Conservation (phyloP, 2,113 vertebrate genomes). For the Ellobius talpinus region DNA sequence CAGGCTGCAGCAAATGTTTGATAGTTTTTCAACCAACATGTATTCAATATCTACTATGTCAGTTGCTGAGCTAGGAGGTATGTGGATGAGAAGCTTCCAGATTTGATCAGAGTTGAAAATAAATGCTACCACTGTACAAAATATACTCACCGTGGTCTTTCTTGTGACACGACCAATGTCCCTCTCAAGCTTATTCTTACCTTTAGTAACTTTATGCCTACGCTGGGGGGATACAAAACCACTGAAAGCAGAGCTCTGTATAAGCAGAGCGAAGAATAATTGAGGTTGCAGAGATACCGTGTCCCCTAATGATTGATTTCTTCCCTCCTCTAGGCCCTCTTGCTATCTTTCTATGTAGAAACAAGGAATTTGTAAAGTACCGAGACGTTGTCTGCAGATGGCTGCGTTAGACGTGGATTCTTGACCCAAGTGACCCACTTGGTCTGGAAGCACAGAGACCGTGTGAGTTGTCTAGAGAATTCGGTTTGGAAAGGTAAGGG, state of each 20-base stretch:
- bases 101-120: slow-evolving; percentile 55
- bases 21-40: slow-evolving; percentile 66
- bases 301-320: background rate
- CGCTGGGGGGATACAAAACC: background rate
- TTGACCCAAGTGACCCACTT: slow-evolving; percentile 18
- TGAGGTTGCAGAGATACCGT: slow-evolving; percentile 6
- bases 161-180: background rate
- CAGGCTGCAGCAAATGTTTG: slow-evolving; percentile 41
- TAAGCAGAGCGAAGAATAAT: background rate
- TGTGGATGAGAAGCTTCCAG: slow-evolving; percentile 30
- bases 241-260: background rate
- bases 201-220: background rate
- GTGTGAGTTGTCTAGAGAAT: background rate
- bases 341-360: slow-evolving; percentile 22
- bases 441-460: background rate
- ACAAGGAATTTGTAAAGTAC: slow-evolving; percentile 24
- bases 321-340: background rate
- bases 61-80: background rate
- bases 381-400: background rate
- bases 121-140: slow-evolving; percentile 27
- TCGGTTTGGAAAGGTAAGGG: slow-evolving; percentile 41
- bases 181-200: background rate
- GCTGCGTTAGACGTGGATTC: background rate
- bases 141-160: background rate
- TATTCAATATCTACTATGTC: slow-evolving; percentile 54